These are phyloP conservation scores for Falco naumanni DNA, from an alignment of 2,797 vertebrate genomes.

Conservation along the genomic window DNA sequence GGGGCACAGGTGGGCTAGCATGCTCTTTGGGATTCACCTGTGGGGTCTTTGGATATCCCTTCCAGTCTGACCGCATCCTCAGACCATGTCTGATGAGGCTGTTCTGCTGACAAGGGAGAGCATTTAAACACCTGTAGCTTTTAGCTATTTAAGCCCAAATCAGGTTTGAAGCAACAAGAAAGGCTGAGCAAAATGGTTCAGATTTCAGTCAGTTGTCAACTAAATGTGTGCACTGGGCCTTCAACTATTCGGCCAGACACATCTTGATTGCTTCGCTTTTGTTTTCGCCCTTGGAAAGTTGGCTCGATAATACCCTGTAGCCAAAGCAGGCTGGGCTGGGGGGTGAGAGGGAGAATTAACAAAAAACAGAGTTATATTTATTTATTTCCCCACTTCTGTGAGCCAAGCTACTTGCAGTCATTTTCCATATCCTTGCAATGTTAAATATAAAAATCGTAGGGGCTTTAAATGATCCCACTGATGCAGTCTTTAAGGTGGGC, in stretches of 20 bases:
- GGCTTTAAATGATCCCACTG: not conserved
- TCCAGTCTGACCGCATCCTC: slow-evolving; percentile 61
- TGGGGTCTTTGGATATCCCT: slow-evolving; percentile 62
- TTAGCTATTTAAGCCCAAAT: slow-evolving; percentile 72
- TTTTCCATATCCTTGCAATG: not conserved
- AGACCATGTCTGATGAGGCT: slow-evolving; percentile 55
- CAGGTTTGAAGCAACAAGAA: slow-evolving; percentile 76
- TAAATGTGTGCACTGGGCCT: slow-evolving; percentile 80
- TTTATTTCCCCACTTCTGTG: not conserved
- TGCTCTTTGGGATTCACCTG: slow-evolving; percentile 56
- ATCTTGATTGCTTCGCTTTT: slow-evolving; percentile 77
- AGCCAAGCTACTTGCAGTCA: not conserved
- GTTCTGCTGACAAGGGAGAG: slow-evolving; percentile 73
- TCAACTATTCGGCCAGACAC: slow-evolving; percentile 78
- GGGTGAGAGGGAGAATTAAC: not conserved
- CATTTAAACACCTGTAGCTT: slow-evolving; percentile 77
- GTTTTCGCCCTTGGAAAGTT: slow-evolving; percentile 66
- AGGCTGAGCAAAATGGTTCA: slow-evolving; percentile 74
- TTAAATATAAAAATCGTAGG: not conserved
- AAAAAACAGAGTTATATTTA: not conserved
- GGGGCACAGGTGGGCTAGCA: slow-evolving; percentile 66
- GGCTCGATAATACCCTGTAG: slow-evolving; percentile 56
- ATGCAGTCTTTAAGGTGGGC: not conserved
- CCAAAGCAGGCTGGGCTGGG: not conserved
- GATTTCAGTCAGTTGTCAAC: slow-evolving; percentile 80